phyloP scores from a whole-genome alignment of 2,888 invertebrate genomes.

The Polydrusus pterygomalis region DNA sequence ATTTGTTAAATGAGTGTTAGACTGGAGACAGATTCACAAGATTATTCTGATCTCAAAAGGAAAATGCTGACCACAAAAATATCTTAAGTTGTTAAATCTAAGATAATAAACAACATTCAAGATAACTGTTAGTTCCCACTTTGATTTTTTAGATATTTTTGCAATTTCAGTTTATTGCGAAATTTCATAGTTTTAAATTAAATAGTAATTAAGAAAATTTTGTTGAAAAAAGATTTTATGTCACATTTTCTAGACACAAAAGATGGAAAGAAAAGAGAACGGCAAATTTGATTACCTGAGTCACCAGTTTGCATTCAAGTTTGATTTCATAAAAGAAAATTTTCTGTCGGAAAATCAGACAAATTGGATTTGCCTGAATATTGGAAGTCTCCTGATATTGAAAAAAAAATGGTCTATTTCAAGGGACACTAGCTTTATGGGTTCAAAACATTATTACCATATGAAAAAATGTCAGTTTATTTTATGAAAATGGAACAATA shows the following conservation, averaged over 20 bases:
- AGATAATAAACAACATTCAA: no score
- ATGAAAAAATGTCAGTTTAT: not conserved
- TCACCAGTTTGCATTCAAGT: constrained; percentile 51
- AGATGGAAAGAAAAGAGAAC: constrained; percentile 31
- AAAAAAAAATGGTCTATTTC: constrained; percentile 33
- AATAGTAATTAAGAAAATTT: constrained; percentile 46
- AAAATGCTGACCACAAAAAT: no score
- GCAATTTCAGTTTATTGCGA: no score
- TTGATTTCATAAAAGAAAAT: constrained; percentile 49
- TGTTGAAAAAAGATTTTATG: constrained; percentile 33
- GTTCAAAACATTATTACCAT: constrained; percentile 19
- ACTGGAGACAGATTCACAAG: no score
- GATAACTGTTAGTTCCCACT: no score
- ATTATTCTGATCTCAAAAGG: no score
- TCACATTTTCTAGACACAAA: constrained; percentile 33
- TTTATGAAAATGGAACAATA: not conserved
- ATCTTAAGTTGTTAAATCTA: no score
- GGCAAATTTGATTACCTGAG: constrained; percentile 49
- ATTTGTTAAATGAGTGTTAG: no score
- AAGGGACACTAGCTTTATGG: not conserved
- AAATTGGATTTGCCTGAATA: constrained; percentile 42
- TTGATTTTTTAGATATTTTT: no score
- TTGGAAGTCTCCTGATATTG: constrained; percentile 33
- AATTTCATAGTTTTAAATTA: no score
- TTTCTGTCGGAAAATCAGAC: constrained; percentile 33